These are phyloP conservation scores for Xyrauchen texanus DNA, from an alignment of 2,113 vertebrate genomes.

Conservation along the genomic window DNA sequence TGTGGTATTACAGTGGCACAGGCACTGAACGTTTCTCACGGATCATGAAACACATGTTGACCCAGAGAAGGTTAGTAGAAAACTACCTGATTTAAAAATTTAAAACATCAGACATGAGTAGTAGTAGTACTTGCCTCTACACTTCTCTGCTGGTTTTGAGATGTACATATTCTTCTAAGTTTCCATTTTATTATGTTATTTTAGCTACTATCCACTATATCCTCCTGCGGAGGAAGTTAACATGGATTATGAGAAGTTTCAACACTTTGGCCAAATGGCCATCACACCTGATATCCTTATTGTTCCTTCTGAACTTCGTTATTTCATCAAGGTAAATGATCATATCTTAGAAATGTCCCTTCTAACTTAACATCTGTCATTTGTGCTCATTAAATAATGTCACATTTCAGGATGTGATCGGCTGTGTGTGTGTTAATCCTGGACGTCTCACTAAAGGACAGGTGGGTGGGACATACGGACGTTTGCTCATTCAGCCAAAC, in stretches of 20 bases:
- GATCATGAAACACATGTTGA: conserved; percentile 88
- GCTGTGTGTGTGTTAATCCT: conserved; percentile 90
- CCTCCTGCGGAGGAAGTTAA: conserved; percentile 87
- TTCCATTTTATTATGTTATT: background rate
- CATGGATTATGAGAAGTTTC: conserved; percentile 84
- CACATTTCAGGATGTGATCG: conserved; percentile 78
- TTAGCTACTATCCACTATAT: conserved; percentile 89
- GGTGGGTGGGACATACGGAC: conserved; percentile 86
- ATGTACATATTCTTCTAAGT: background rate
- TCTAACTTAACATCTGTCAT: background rate
- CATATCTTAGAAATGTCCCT: background rate
- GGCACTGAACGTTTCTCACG: conserved; percentile 84
- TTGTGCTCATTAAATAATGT: no score
- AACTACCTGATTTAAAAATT: background rate
- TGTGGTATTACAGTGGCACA: conserved; percentile 58
- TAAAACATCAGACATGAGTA: background rate
- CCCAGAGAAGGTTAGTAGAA: conserved; percentile 82
- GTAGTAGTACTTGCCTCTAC: conserved; percentile 5
- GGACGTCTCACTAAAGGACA: conserved; percentile 91
- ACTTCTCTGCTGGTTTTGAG: background rate
- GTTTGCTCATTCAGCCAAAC: conserved; percentile 72
- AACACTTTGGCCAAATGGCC: conserved; percentile 70
- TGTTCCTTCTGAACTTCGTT: conserved; percentile 86
- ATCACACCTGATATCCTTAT: conserved; percentile 84
- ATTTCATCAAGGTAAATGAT: conserved; percentile 84